Base-by-base conservation (phyloP, 2,888 invertebrate genomes). In the Petrophora chlorosata region DNA sequence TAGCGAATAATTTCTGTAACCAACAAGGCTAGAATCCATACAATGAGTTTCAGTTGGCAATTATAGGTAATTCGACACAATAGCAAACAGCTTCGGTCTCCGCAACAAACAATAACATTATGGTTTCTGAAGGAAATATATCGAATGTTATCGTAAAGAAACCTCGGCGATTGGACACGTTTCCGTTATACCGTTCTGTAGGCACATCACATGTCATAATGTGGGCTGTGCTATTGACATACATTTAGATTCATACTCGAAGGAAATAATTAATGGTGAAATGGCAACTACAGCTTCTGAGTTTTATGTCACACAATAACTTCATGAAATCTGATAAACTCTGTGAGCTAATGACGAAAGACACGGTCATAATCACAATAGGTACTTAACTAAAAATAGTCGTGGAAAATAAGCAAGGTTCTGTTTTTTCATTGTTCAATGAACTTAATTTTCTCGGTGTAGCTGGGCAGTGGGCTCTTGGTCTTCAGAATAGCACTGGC, bases 401-500 rank as follows among this genome's bases (percentile, higher is more conserved):
- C 5, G 7, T 7, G 19, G 25, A 33, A 40, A 35, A 40, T 52
- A 42, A 40, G 32, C 34, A 29, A 47, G 28, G 38, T 25, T 26
- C 19, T 41, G 39, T 35, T 40, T 34, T 50, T 43, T 49, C 38
- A 46, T 34, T 38, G 48, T 46, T 48, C 47, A 47, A 14, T 30
- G 52, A 40, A 42, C 47, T 25, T 54, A 38, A 38, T 49, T 49
- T 44, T 46, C 47, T 44, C 45, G 45, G 51, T 48, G 44, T 2
- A 39, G 43, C 42, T 43, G 36, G 35, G 22, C 23, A 28, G 13
- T 14, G 28, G 46, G 40, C 61, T 35, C 53, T 59, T 44, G 33
- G 52, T 36, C 52, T 59, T 56, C 55, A 61, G 67, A 64, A 61
- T 58, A 65, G 52, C 44, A 59, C 59, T 64, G 62, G 34, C 30